Base-by-base conservation (phyloP, 1,140 invertebrate species). In the Macrosteles quadrilineatus region DNA sequence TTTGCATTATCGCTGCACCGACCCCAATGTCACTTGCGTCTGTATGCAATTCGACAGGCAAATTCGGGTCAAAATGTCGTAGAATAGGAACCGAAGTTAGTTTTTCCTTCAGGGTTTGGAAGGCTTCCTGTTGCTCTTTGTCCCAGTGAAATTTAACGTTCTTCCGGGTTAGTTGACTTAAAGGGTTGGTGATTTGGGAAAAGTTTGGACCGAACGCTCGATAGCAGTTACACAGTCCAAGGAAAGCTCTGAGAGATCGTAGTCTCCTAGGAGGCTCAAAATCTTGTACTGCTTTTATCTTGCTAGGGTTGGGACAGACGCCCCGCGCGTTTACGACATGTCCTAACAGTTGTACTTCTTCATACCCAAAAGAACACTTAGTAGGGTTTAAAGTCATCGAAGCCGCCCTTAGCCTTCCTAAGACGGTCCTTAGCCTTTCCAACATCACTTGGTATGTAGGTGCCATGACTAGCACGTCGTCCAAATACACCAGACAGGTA, bases 141-240 rank as follows among this genome's bases (percentile, higher is more conserved):
- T 19, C 29, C 57, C 57, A 62, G 9, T 29, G 9, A 30, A 62
- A 62, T 17, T 27, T 27, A 12, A 29, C 29, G 29, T 62, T 23
- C 57, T 62, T 62, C 29, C 29, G 23, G 3, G 29, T 29, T 30
- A 62, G 19, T 17, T 62, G 11, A 62, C 14, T 77, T 32, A 83
- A 71, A 11, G 80, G 79, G 74, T 76, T 72, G 14, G 79, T 75
- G 32, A 78, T 64, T 6, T 62, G 53, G 0, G 81, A 71, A 69
- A 79, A 82, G 68, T 78, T 73, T 40, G 62, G 40, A n/a, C 81
- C 77, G 69, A 82, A 82, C 30, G 75, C 65, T 1, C 74, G 45
- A 67, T 79, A 80, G 76, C 77, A 78, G 19, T 59, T 73, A 2
- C 68, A 71, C 30, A 78, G 75, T 9, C 78, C 76, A 1, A 80